Evolutionary conservation across 1,140 invertebrate genomes (phyloP), one percentile per base, ranked within the genome.

Genomic region (Hesperophylax magnus): DNA sequence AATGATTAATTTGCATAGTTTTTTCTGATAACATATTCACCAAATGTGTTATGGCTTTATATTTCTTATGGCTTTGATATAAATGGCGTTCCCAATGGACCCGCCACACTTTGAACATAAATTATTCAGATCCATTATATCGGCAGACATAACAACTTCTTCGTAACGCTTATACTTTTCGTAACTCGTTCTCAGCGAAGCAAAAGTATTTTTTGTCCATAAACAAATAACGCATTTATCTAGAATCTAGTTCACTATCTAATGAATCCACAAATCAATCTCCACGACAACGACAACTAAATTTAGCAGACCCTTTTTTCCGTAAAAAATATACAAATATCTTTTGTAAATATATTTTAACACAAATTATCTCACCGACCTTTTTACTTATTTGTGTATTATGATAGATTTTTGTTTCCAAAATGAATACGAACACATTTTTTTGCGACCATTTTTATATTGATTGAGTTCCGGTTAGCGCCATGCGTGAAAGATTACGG

Each of bases 121-220:
- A 47, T 47, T 47, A 47, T 47, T 47, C 39, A 47, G 39, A 47
- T 47, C 39, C 39, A 47, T 47, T 47, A 47, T 47, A 47, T 47
- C 39, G 39, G 39, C 58, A 61, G 18, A 61, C 18, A 24, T 22
- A 61, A 61, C 58, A 20, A 61, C 18, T 61, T 61, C 7, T 61
- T 24, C 58, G 58, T 61, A 61, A 61, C 9, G 20, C 18, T 24
- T 22, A 11, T 61, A 61, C 58, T 61, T 61, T 61, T 61, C 20
- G 18, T 20, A 67, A 67, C 63, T 31, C 15, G 63, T 67, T 67
- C 63, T 67, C 8, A 61, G 27, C 63, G 17, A n/a, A 67, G 63
- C 63, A 67, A 67, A 67, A 67, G 63, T 67, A 67, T 67, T 67
- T 67, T 67, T 67, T 67, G 27, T 27, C 27, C 17, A 67, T 67